Base-by-base conservation (phyloP, 2,797 vertebrate genomes). In the Dermochelys coriacea region DNA sequence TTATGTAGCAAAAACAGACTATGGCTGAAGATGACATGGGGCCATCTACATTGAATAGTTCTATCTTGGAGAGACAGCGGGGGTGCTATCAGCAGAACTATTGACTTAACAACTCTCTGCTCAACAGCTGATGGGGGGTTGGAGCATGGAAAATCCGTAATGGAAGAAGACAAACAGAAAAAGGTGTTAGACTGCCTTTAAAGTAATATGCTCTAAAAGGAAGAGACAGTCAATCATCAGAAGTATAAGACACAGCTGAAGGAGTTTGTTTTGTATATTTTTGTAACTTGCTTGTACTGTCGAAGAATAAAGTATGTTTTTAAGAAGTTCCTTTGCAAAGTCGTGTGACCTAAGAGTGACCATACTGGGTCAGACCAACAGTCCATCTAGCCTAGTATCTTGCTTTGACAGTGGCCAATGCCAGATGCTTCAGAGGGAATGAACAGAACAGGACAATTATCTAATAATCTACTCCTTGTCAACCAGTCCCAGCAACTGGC, bases 161-260 rank as follows among this genome's bases (percentile, higher is more conserved):
- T 1, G 18, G 37, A 55, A 84, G 14, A 80, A 68, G 1, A 82
- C 55, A 90, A 88, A 78, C 29, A 4, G 93, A 90, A 95, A 95
- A 83, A 88, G n/a, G 11, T 75, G 25, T 47, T 37, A 68, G 83
- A 86, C 80, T 91, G 82, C 52, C 92, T 93, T 96, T 87, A 80
- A n/a, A 82, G 34, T 68, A 23, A 84, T 27, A 89, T 19, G 37
- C 83, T n/a, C 27, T 80, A 10, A 78, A 37, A 80, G 0, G 64
- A 81, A 93, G 14, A 47, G 18, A 1, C 18, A 95, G 51, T 41
- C 84, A 61, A 61, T 61, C 34, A 94, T 91, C 74, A 82, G 80
- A 91, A 90, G 86, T 27, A 74, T 52, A 92, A 90, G 91, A 14
- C 34, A 50, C 2, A 79, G 68, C 49, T 82, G 54, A 83, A 71